Evolutionary conservation across 2,797 vertebrate species (phyloP), one percentile per base, ranked within the genome.

Genomic region (Huso huso): DNA sequence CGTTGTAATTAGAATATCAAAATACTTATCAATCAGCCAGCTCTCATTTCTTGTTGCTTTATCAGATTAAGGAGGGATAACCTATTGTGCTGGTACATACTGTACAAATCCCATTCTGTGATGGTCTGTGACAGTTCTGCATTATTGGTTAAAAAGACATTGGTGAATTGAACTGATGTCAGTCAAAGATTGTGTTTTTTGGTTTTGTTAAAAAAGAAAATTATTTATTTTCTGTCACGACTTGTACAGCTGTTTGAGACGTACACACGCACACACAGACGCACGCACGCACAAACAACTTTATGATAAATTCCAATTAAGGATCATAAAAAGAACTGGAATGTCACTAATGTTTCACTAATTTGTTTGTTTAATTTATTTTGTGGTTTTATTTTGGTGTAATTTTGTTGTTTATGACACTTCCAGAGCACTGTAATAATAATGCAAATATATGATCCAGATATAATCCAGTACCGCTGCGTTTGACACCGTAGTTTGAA

Each of bases 1-100:
- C 58, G 63, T 52, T 61, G 11, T 66, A 66, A 50, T 70, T 70
- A 63, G 53, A n/a, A 52, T 58, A 68, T 70, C 66, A 57, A 65
- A 68, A 67, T 64, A 69, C 57, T 53, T 37, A 66, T 68, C 67
- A 66, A 51, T 61, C 64, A 73, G 69, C 67, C 71, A 63, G 59
- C 67, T 58, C 63, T 65, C 61, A 58, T 64, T 68, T 68, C 48
- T 18, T 73, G 65, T 68, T 70, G 67, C 68, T 66, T 75, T 69
- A 69, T 37, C 70, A 70, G 66, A 65, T 59, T 64, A 63, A 66
- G 58, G 61, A 64, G 68, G 66, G 63, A 71, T 62, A 64, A 61
- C 67, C 63, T 68, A 69, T 71, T 75, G 67, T 73, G 51, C 60
- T 18, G 48, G 49, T 50, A 11, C 68, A 67, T 71, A 71, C 61